Conservation (phyloP, 2,797 vertebrate genomes). For the Tiaroga cobitis region DNA sequence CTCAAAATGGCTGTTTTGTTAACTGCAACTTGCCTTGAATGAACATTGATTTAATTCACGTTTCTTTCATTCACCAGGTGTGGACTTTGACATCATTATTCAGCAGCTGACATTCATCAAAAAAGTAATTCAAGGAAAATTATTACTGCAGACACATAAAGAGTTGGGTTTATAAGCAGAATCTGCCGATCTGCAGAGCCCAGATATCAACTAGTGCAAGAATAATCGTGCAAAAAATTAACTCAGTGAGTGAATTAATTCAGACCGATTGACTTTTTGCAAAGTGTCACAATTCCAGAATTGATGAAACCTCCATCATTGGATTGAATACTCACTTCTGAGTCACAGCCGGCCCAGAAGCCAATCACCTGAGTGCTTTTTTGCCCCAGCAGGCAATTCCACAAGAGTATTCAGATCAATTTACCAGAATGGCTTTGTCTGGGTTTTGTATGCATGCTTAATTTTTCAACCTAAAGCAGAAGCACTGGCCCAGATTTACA, state of each 20-base stretch:
- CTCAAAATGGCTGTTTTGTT: not conserved
- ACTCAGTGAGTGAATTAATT: constrained; percentile 4
- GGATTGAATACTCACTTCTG: constrained; percentile 48
- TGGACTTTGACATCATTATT: constrained; percentile 14
- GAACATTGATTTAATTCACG: not conserved
- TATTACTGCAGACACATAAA: not conserved
- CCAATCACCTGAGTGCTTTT: constrained; percentile 66
- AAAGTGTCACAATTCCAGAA: constrained; percentile 34
- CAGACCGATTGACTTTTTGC: constrained; percentile 26
- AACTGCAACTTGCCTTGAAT: not conserved
- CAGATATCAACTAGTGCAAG: constrained; percentile 18
- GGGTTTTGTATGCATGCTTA: constrained; percentile 59
- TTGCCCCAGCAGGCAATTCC: constrained; percentile 58
- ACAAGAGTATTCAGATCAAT: constrained; percentile 70
- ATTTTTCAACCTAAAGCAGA: constrained; percentile 54
- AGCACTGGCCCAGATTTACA: constrained; percentile 53
- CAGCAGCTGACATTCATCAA: not conserved
- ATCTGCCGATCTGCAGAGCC: not conserved
- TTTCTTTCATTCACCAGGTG: constrained; percentile 7
- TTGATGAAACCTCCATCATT: constrained; percentile 41
- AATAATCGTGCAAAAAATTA: not conserved
- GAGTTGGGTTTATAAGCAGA: not conserved
- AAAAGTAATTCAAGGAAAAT: not conserved
- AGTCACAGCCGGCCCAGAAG: constrained; percentile 47
- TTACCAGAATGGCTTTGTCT: constrained; percentile 66